These are phyloP conservation scores for Hemiprocne comata DNA, from an alignment of 2,113 vertebrate species.

Conservation along the genomic window DNA sequence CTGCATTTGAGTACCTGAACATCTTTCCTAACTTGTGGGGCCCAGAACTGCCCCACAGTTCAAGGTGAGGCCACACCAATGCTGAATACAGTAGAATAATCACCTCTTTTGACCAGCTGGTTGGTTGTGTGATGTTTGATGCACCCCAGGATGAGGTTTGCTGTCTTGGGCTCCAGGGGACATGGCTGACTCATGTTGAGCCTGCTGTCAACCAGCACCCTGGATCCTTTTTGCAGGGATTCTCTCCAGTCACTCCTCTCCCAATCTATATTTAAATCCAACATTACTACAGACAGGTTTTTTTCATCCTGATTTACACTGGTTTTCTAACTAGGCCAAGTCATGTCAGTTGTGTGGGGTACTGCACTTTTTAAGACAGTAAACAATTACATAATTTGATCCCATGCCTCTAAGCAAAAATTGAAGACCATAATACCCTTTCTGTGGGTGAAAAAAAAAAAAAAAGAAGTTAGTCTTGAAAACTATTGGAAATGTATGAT, in stretches of 20 bases:
- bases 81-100: rapidly evolving
- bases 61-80: rapidly evolving
- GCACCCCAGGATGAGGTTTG: neutral
- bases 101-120: rapidly evolving
- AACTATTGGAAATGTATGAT: neutral
- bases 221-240: neutral
- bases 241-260: neutral
- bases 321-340: neutral
- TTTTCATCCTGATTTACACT: neutral
- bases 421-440: neutral
- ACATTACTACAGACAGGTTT: neutral
- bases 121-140: too few species aligned
- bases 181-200: rapidly evolving
- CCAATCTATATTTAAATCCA: rapidly evolving
- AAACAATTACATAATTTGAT: neutral
- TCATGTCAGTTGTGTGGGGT: neutral
- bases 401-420: neutral
- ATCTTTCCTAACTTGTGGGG: neutral
- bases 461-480: neutral
- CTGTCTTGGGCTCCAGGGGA: neutral
- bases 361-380: neutral
- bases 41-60: neutral
- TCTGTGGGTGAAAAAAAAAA: neutral
- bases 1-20: neutral
- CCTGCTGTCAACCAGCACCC: rapidly evolving